Base-by-base conservation (phyloP, 1,140 invertebrate genomes). In the Drosophila equinoxialis region DNA sequence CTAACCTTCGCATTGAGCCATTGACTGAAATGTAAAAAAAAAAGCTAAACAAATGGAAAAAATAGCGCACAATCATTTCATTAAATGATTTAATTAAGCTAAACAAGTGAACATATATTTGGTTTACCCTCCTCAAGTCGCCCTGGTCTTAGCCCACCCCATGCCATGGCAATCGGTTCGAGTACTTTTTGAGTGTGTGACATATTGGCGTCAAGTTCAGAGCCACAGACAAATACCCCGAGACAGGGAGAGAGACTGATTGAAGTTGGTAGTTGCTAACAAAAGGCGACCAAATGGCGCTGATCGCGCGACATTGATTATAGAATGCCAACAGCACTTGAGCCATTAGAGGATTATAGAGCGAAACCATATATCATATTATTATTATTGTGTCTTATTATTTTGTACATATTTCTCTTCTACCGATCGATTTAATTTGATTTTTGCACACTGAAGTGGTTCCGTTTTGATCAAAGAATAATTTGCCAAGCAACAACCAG, bases 81-180 rank as follows among this genome's bases (percentile, higher is more conserved):
- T 68, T 89, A 89, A 89, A 89, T 89, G 85, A 89, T 89, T 89
- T 89, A 89, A 89, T 89, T 89, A 89, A 89, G 81, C 85, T 90
- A 84, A 90, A 89, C 84, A 89, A 77, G 48, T 65, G 71, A 65
- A 76, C 67, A 86, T 77, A 85, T 65, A 65, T 59, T 30, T 48
- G 48, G 45, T 42, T 20, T 35, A 42, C 55, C 33, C 35, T 37
- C 17, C 11, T 17, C 4, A 62, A 37, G 10, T 10, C 35, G 35
- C 7, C 30, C 30, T 30, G 30, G 30, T 30, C 30, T 30, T 30
- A 30, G 30, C 37, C 57, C 70, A 65, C 61, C 71, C 30, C 30
- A 30, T 30, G 30, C 30, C 58, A 75, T 69, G 73, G 65, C 71
- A 82, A 81, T 77, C 64, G 69, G 51, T 48, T 82, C 69, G 69